Conservation (phyloP, 2,797 vertebrate species). For the Nothura maculosa region DNA sequence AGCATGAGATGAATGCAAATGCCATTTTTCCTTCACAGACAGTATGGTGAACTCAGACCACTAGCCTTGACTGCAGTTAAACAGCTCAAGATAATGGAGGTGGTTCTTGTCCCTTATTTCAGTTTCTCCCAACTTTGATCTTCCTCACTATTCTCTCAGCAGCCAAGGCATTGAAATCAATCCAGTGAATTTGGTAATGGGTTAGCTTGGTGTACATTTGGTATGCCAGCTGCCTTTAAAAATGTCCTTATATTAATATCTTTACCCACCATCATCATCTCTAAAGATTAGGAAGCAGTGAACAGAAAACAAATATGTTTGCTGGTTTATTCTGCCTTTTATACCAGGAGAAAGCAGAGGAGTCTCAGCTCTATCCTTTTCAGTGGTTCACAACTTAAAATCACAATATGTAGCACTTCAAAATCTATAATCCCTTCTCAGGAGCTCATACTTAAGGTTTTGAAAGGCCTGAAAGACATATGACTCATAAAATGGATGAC, state of each 20-base stretch:
- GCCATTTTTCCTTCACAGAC: fast-evolving
- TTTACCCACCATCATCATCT: background rate
- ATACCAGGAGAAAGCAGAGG: background rate
- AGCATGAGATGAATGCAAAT: background rate
- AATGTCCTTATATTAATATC: background rate
- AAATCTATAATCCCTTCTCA: background rate
- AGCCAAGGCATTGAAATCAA: background rate
- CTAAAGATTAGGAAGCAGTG: background rate
- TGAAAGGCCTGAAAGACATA: background rate
- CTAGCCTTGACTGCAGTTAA: background rate
- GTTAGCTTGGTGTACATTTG: background rate
- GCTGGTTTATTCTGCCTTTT: background rate
- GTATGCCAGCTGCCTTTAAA: background rate
- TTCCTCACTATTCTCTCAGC: background rate
- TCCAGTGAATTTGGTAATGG: background rate
- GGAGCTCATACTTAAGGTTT: background rate
- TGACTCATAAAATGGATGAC: background rate
- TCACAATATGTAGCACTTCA: background rate
- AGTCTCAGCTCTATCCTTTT: background rate
- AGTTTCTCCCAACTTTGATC: background rate
- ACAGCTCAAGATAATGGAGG: background rate
- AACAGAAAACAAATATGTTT: background rate
- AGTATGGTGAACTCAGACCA: background rate
- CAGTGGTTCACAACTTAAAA: background rate
- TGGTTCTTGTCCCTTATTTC: background rate